phyloP scores from a whole-genome alignment of 2,888 invertebrate genomes.

The Agriotes lineatus region DNA sequence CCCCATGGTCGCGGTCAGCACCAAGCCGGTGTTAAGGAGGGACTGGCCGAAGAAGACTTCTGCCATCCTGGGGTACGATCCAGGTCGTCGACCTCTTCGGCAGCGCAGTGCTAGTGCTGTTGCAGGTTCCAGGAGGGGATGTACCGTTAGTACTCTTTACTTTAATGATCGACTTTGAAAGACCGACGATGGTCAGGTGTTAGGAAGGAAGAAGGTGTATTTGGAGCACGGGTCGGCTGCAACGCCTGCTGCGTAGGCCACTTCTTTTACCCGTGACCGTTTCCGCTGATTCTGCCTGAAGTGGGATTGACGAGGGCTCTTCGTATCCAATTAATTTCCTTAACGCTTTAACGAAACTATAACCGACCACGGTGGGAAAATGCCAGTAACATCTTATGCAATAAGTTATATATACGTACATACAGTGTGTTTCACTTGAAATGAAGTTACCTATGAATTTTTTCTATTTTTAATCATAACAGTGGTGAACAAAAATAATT shows the following conservation, averaged over 20 bases:
- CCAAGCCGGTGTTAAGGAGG: slow-evolving; percentile 60
- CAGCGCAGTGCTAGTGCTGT: slow-evolving; percentile 57
- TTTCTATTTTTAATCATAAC: too few species aligned
- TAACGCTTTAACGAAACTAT: too few species aligned
- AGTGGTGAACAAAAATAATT: too few species aligned
- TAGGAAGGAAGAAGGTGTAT: slow-evolving; percentile 28
- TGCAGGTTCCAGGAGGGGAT: slow-evolving; percentile 62
- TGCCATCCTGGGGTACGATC: slow-evolving; percentile 61
- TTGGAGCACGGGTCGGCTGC: neutral
- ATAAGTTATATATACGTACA: too few species aligned
- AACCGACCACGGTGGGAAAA: too few species aligned
- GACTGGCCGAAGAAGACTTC: slow-evolving; percentile 60
- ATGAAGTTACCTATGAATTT: too few species aligned
- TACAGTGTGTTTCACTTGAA: too few species aligned
- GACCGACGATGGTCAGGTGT: slow-evolving; percentile 53
- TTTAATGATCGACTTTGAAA: slow-evolving; percentile 62
- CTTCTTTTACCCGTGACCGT: neutral
- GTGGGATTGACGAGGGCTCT: too few species aligned
- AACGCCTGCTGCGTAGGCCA: slow-evolving; percentile 1
- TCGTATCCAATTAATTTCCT: too few species aligned
- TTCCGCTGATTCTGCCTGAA: too few species aligned
- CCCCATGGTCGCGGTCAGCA: slow-evolving; percentile 59
- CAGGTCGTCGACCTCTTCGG: slow-evolving; percentile 61
- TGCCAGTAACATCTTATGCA: too few species aligned
- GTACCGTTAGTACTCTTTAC: slow-evolving; percentile 62